A percentile compares a stretch with the other conserved stretches of the same genome.
Conservation (phyloP, 2,888 invertebrate genomes). For the Sthenelais limicola region DNA sequence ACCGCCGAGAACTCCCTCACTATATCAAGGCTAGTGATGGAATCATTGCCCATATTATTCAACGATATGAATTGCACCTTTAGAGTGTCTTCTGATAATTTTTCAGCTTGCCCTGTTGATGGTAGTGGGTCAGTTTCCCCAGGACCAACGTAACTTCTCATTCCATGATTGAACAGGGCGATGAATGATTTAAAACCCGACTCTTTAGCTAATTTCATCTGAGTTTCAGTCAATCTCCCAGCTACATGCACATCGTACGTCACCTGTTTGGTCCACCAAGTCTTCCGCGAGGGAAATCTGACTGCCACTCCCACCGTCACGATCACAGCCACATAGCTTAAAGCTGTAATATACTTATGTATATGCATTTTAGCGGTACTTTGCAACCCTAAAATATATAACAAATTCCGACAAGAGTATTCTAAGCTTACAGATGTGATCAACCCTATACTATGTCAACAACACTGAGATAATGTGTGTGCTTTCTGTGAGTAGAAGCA, state of each 20-base stretch:
- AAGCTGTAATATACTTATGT: too few relatives aligned
- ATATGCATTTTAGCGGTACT: too few relatives aligned
- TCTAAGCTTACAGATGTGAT: too few relatives aligned
- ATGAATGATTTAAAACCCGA: conserved; percentile 62
- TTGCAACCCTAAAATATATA: too few relatives aligned
- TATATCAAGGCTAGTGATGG: conserved; percentile 42
- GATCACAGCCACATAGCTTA: too few relatives aligned
- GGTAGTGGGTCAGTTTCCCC: background rate
- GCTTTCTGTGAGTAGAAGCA: too few relatives aligned
- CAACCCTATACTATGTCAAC: too few relatives aligned
- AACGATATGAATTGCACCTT: too few relatives aligned
- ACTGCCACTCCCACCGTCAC: background rate
- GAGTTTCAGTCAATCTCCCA: conserved; percentile 60
- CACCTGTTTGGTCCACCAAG: conserved; percentile 66
- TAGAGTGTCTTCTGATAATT: background rate
- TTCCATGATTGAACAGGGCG: conserved; percentile 53
- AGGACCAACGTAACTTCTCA: background rate
- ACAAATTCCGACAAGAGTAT: too few relatives aligned
- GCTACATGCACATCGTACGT: conserved; percentile 61
- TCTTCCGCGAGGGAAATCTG: conserved; percentile 48
- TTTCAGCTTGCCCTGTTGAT: background rate
- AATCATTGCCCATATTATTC: too few relatives aligned
- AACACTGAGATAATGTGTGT: too few relatives aligned
- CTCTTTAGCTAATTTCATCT: conserved; percentile 65
- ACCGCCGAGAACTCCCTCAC: conserved; percentile 43